Evolutionary conservation across 2,113 vertebrate genomes (phyloP).

Genomic region (Cynopterus brachyotis): DNA sequence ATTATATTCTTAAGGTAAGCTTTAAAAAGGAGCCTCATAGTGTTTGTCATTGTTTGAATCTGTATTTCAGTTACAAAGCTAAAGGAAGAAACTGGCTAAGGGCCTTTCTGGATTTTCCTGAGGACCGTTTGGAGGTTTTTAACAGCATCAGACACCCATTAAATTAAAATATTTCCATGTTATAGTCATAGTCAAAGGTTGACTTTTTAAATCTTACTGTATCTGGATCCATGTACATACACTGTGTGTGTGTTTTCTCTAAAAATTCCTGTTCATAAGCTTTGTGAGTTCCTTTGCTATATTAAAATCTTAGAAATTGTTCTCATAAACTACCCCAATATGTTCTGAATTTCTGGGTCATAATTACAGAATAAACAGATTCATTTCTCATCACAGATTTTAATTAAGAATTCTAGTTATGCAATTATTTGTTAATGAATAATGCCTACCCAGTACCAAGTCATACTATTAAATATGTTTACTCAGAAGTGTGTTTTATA

Average conservation of each 20-base stretch:
- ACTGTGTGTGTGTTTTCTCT: background rate
- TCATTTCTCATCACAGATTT: constrained; percentile 72
- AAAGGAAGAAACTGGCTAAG: background rate
- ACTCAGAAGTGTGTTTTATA: constrained; percentile 60
- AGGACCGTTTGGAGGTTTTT: background rate
- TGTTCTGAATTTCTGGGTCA: constrained; percentile 62
- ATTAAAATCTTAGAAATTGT: constrained; percentile 55
- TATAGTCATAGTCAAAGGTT: background rate
- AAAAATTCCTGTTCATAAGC: background rate
- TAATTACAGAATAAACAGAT: constrained; percentile 72
- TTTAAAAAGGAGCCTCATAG: background rate
- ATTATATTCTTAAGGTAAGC: background rate
- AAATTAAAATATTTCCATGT: background rate
- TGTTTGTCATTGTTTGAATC: background rate
- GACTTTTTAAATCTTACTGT: background rate
- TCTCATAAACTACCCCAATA: constrained; percentile 54
- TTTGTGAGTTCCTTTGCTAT: constrained; percentile 33
- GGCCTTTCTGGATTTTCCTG: constrained; percentile 22
- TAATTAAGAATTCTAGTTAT: constrained; percentile 75
- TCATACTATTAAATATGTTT: constrained; percentile 45
- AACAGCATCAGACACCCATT: background rate
- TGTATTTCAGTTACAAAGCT: constrained; percentile 27
- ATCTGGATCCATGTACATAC: background rate
- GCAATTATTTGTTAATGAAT: constrained; percentile 71
- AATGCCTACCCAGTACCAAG: constrained; percentile 57